Base-by-base conservation (phyloP, 2,888 invertebrate species). In the Serrognathus titanus region DNA sequence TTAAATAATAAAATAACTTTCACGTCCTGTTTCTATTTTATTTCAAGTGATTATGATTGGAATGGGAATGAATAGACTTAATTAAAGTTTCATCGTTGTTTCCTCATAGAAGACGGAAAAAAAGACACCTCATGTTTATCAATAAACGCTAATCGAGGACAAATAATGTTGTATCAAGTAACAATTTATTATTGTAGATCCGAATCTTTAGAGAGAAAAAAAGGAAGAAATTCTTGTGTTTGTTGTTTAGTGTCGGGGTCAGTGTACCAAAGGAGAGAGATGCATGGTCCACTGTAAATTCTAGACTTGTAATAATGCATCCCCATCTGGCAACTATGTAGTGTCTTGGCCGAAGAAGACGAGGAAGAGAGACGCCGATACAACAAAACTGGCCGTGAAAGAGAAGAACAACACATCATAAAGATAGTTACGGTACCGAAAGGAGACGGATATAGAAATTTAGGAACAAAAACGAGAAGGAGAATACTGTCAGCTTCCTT, bases 401-500 rank as follows among this genome's bases (percentile, higher is more conserved):
- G 67, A 67, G 69, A 57, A 62, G 66, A 65, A 65, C 64, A 65
- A 67, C 66, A 69, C 67, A 55, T 67, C 65, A 64, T 67, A 67
- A 65, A 63, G 62, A 65, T 64, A 62, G 59, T 59, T 54, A 57
- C 51, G 54, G 57, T 56, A 56, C 61, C 60, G 62, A 59, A 61
- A 54, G 52, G 58, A 55, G 61, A 60, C 54, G 56, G 12, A 9
- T 16, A 20, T 43, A 43, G 13, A 43, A 43, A 16, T 43, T 43
- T 20, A 53, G 54, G 52, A 52, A 56, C 51, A 51, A 47, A 53
- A 50, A 53, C 50, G 39, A 59, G 54, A 57, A 59, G 50, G 56
- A 59, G 52, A 57, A 57, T 66, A 62, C 73, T 73, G 73, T 72
- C 74, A 74, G 71, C 69, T 70, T 70, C 71, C 65, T 66, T 68